These are phyloP conservation scores for Phaonia tiefii DNA, from an alignment of 2,888 invertebrate species.

Conservation along the genomic window DNA sequence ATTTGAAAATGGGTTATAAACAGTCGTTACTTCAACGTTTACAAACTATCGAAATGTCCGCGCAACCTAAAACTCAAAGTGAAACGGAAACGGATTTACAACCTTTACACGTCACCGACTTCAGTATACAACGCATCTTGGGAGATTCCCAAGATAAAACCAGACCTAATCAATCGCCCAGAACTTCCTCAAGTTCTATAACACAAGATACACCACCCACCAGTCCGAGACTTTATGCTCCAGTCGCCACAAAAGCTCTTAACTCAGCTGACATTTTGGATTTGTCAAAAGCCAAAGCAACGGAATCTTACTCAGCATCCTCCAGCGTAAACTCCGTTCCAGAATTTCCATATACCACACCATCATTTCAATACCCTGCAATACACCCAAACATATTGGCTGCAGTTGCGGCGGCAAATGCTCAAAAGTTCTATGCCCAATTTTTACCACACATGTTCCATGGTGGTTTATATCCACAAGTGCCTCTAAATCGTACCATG, in stretches of 20 bases:
- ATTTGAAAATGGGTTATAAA: slow-evolving; percentile 78
- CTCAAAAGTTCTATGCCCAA: slow-evolving; percentile 77
- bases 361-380: slow-evolving; percentile 32
- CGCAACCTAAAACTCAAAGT: slow-evolving; percentile 43
- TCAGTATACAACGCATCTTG: slow-evolving; percentile 78
- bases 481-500: slow-evolving; percentile 37
- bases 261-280: slow-evolving; percentile 68
- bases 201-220: slow-evolving; percentile 54
- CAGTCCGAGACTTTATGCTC: slow-evolving; percentile 57
- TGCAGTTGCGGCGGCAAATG: slow-evolving; percentile 73
- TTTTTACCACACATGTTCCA: slow-evolving; percentile 77
- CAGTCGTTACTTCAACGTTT: slow-evolving; percentile 78
- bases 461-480: slow-evolving; percentile 66
- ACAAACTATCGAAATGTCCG: slow-evolving; percentile 74
- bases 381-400: slow-evolving; percentile 74
- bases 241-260: slow-evolving; percentile 48
- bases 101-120: slow-evolving; percentile 76
- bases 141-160: slow-evolving; percentile 32
- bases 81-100: slow-evolving; percentile 39
- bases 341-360: slow-evolving; percentile 36
- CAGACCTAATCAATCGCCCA: not conserved
- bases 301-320: slow-evolving; percentile 37
- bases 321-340: not conserved
- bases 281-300: slow-evolving; percentile 74
- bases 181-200: slow-evolving; percentile 22